A percentile compares a stretch with the other conserved stretches of the same genome.
Conservation (phyloP, 2,797 vertebrate species). For the Phrynocephalus forsythii region DNA sequence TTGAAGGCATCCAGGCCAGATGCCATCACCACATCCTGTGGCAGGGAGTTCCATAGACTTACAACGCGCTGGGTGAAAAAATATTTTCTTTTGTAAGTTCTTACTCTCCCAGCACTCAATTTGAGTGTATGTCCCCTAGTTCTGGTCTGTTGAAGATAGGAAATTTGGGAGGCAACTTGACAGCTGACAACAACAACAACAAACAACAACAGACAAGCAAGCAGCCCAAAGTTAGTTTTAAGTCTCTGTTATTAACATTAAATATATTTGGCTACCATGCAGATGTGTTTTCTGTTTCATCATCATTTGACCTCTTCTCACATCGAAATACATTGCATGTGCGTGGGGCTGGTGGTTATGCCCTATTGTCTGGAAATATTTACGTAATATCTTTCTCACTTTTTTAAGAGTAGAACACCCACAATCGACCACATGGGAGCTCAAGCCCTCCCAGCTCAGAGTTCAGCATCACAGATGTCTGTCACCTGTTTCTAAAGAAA, state of each 20-base stretch:
- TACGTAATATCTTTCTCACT: conserved; percentile 61
- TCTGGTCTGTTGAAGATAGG: too few species aligned
- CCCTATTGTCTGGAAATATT: conserved; percentile 70
- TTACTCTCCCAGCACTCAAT: too few species aligned
- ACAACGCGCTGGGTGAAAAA: too few species aligned
- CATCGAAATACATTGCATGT: conserved; percentile 52
- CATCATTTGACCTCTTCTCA: conserved; percentile 42
- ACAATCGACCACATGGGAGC: conserved; percentile 61
- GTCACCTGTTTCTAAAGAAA: conserved; percentile 74
- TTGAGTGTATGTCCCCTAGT: too few species aligned
- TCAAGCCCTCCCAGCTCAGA: conserved; percentile 49
- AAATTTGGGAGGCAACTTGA: too few species aligned
- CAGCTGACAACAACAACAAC: too few species aligned
- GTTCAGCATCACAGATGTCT: conserved; percentile 70
- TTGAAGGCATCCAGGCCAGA: too few species aligned
- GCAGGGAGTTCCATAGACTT: too few species aligned
- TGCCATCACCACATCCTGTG: too few species aligned
- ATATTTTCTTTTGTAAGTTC: too few species aligned
- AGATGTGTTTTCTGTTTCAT: conserved; percentile 55
- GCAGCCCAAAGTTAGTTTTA: too few species aligned
- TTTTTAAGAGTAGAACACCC: conserved; percentile 66
- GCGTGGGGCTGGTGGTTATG: conserved; percentile 23
- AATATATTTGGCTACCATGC: conserved; percentile 50
- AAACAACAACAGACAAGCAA: too few species aligned
- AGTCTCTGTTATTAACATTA: not conserved